These are phyloP conservation scores for Gymnoscopelus braueri DNA, from an alignment of 2,797 vertebrate genomes.

Conservation along the genomic window DNA sequence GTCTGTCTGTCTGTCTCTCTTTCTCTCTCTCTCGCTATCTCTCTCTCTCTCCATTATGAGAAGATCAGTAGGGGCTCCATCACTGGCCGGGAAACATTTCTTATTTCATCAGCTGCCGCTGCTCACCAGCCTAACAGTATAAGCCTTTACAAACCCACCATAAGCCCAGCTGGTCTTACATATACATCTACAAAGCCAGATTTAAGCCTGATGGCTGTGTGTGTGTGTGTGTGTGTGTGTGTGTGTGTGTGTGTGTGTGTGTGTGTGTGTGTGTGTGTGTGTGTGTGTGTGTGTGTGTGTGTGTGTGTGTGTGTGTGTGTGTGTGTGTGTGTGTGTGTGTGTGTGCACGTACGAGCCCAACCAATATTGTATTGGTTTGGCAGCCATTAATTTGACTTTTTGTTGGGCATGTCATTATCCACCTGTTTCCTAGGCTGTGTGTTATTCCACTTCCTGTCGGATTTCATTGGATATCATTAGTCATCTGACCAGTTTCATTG, in stretches of 20 bases:
- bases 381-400: too few species aligned
- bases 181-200: constrained; percentile 62
- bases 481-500: too few species aligned
- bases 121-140: constrained; percentile 57
- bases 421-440: too few species aligned
- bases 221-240: constrained; percentile 30
- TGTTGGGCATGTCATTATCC: too few species aligned
- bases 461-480: too few species aligned
- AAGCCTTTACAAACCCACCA: constrained; percentile 60
- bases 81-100: constrained; percentile 48
- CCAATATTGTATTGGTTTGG: too few species aligned
- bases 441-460: too few species aligned
- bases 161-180: constrained; percentile 60
- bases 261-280: constrained; percentile 18
- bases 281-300: constrained; percentile 14
- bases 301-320: constrained; percentile 3
- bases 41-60: constrained; percentile 41
- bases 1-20: too few species aligned
- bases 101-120: constrained; percentile 60
- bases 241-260: constrained; percentile 23
- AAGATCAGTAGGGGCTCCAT: constrained; percentile 55
- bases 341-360: background rate
- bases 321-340: constrained; percentile 1
- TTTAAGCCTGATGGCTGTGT: constrained; percentile 57
- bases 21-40: too few species aligned